A percentile compares a stretch with the other conserved stretches of the same genome.
phyloP scores from a whole-genome alignment of 2,113 vertebrate species.

The Actenoides hombroni region DNA sequence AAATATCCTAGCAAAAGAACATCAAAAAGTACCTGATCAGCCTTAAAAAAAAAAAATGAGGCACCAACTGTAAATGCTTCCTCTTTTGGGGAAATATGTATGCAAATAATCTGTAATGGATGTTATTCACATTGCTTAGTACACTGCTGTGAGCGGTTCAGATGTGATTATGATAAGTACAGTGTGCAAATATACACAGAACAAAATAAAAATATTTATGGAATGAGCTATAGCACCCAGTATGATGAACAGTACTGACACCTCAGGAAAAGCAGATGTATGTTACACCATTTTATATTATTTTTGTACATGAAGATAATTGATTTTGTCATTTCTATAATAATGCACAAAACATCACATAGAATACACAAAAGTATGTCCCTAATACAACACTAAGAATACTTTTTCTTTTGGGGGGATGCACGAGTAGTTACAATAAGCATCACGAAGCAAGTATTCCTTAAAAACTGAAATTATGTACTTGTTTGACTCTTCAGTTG shows the following conservation, averaged over 20 bases:
- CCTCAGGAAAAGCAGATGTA: not conserved
- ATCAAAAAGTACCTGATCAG: not conserved
- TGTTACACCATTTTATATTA: not conserved
- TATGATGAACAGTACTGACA: not conserved
- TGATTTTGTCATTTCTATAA: not conserved
- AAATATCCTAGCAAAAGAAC: not conserved
- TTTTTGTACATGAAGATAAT: not conserved
- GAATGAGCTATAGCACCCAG: not conserved
- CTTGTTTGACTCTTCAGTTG: not conserved
- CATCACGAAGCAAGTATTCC: not conserved
- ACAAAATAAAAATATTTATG: slow-evolving; percentile 1
- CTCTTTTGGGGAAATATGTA: not conserved
- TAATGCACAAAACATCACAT: not conserved
- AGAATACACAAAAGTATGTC: not conserved
- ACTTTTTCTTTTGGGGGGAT: not conserved
- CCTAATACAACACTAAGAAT: not conserved
- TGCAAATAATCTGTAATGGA: not conserved
- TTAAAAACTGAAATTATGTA: not conserved
- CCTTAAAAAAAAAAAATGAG: not conserved
- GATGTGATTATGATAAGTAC: not conserved
- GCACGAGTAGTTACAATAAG: not conserved
- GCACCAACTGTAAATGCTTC: not conserved
- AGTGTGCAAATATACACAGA: not conserved
- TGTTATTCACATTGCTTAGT: not conserved
- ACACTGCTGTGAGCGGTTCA: not conserved